Conservation (phyloP, 1,140 invertebrate genomes). For the Centruroides vittatus region DNA sequence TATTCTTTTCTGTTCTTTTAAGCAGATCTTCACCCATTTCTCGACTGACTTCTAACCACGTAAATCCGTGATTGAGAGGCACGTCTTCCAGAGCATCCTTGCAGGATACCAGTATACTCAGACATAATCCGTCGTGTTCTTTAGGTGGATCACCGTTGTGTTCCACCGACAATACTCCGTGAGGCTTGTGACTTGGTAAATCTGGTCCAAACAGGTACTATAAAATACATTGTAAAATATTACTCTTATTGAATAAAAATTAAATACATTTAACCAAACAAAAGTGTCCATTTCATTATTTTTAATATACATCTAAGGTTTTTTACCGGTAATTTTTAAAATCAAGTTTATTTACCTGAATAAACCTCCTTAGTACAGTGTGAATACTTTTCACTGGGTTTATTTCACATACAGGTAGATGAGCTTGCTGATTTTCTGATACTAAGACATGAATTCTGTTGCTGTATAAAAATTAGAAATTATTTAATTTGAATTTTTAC, state of each 20-base stretch:
- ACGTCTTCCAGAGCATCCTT: constrained; percentile 64
- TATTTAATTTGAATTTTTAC: too few relatives aligned
- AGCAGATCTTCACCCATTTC: constrained; percentile 53
- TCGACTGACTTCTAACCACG: constrained; percentile 63
- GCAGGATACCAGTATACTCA: constrained; percentile 73
- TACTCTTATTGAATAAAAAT: background rate
- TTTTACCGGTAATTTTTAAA: background rate
- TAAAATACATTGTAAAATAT: constrained; percentile 5
- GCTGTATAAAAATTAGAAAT: constrained; percentile 25
- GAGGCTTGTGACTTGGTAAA: constrained; percentile 65
- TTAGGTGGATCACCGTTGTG: constrained; percentile 34
- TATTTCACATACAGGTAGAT: constrained; percentile 75
- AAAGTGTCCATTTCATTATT: background rate
- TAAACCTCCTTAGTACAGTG: constrained; percentile 72
- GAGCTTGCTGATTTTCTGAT: constrained; percentile 61
- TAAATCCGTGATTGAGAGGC: constrained; percentile 63
- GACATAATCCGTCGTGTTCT: constrained; percentile 55
- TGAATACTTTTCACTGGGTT: constrained; percentile 71
- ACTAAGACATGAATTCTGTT: constrained; percentile 68
- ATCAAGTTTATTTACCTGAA: constrained; percentile 44
- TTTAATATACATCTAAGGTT: background rate
- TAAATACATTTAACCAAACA: background rate
- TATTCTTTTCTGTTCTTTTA: constrained; percentile 50
- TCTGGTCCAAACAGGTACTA: constrained; percentile 75
- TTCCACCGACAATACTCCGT: constrained; percentile 34